Conservation (phyloP, 2,113 vertebrate species). For the Myodes glareolus region DNA sequence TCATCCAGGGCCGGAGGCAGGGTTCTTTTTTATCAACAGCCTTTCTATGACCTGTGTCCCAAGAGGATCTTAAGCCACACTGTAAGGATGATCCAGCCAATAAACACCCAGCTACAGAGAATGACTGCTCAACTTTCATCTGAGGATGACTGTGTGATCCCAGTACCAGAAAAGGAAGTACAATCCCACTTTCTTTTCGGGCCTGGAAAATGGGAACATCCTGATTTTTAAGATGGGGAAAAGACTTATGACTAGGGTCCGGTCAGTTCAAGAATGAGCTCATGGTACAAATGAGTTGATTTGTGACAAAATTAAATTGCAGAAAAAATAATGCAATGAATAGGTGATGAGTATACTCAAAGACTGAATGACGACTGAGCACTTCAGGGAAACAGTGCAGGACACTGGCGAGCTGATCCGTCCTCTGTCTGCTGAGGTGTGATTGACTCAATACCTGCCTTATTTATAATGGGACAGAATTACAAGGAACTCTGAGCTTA, state of each 20-base stretch:
- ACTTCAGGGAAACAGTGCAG: background rate
- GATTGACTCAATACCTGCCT: background rate
- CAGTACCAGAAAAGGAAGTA: conserved; percentile 51
- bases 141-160: background rate
- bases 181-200: conserved; percentile 63
- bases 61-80: background rate
- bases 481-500: background rate
- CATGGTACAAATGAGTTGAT: conserved; percentile 43
- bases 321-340: conserved; percentile 62
- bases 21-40: too few species aligned
- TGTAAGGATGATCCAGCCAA: background rate
- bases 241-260: conserved; percentile 48
- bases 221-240: conserved; percentile 58
- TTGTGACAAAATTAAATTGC: conserved; percentile 60
- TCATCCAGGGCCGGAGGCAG: rapidly evolving
- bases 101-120: background rate
- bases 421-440: background rate
- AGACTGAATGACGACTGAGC: conserved; percentile 21
- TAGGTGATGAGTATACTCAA: background rate
- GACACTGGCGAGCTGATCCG: background rate
- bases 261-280: background rate
- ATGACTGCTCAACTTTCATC: background rate
- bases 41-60: rapidly evolving
- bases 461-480: background rate
- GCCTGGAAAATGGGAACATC: conserved; percentile 52